Conservation (phyloP, 2,113 vertebrate genomes). For the Pogona vitticeps region DNA sequence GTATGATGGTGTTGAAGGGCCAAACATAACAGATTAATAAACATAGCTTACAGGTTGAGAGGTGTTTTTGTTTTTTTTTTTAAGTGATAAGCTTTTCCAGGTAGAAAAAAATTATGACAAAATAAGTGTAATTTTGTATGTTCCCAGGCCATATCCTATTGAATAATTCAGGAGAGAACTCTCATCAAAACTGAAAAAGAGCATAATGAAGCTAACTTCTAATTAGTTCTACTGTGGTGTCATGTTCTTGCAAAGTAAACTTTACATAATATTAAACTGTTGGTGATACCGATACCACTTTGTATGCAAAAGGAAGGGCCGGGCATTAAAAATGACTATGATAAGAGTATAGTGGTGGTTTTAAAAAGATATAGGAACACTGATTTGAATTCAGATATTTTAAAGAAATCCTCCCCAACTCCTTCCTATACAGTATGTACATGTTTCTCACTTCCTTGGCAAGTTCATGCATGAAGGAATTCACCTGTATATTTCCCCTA, state of each 20-base stretch:
- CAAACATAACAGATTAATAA: conserved; percentile 46
- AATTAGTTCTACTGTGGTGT: conserved; percentile 25
- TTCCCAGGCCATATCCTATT: conserved; percentile 32
- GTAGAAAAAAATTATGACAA: conserved; percentile 33
- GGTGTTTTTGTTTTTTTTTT: conserved; percentile 41
- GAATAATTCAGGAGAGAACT: conserved; percentile 46
- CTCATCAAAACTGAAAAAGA: conserved; percentile 24
- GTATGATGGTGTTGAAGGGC: conserved; percentile 5
- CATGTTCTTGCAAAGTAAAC: not conserved
- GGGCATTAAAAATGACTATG: not conserved
- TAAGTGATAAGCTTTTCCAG: conserved; percentile 59
- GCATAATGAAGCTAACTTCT: conserved; percentile 35
- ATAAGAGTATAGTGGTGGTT: not conserved
- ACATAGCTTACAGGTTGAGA: conserved; percentile 34
- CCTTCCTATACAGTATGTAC: not conserved
- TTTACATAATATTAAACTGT: conserved; percentile 18
- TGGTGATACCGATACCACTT: conserved; percentile 16
- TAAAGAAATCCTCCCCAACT: not conserved
- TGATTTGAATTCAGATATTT: not conserved
- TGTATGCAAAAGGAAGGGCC: not conserved
- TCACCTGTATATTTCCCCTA: not conserved
- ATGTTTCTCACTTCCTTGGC: not conserved
- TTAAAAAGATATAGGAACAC: not conserved
- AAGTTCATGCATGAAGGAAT: not conserved
- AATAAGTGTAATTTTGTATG: conserved; percentile 31